Conservation (phyloP, 2,888 invertebrate genomes). For the Ophion slaviceki region DNA sequence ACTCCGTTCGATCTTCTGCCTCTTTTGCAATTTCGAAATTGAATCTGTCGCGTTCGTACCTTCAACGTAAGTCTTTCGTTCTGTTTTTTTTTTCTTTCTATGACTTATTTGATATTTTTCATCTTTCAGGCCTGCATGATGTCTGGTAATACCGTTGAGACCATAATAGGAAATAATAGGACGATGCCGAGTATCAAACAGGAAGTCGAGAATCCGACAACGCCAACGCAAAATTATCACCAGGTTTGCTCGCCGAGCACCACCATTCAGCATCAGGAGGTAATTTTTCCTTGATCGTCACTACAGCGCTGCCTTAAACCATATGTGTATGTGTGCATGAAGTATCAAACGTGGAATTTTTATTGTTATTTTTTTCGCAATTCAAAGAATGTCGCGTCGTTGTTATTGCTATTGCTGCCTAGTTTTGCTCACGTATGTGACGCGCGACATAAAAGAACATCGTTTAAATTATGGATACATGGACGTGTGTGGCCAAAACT, state of each 20-base stretch:
- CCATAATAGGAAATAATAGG: constrained; percentile 81
- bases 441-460: too few relatives aligned
- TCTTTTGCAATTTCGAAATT: not conserved
- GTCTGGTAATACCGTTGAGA: constrained; percentile 84
- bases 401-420: too few relatives aligned
- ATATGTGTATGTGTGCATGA: too few relatives aligned
- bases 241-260: constrained; percentile 83
- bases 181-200: constrained; percentile 85
- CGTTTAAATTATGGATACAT: too few relatives aligned
- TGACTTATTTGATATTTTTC: not conserved
- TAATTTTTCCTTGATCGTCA: constrained; percentile 57
- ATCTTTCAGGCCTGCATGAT: constrained; percentile 89
- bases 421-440: too few relatives aligned
- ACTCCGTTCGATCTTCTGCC: too few relatives aligned
- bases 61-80: not conserved
- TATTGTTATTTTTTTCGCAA: too few relatives aligned
- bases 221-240: constrained; percentile 80
- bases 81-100: constrained; percentile 17
- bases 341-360: too few relatives aligned
- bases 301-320: too few relatives aligned
- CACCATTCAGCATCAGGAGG: constrained; percentile 82
- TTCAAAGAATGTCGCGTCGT: too few relatives aligned
- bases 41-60: not conserved
- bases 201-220: constrained; percentile 85
- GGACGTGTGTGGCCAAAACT: too few relatives aligned